Evolutionary conservation across 2,113 vertebrate species (phyloP).

Genomic region (Zonotrichia leucophrys): DNA sequence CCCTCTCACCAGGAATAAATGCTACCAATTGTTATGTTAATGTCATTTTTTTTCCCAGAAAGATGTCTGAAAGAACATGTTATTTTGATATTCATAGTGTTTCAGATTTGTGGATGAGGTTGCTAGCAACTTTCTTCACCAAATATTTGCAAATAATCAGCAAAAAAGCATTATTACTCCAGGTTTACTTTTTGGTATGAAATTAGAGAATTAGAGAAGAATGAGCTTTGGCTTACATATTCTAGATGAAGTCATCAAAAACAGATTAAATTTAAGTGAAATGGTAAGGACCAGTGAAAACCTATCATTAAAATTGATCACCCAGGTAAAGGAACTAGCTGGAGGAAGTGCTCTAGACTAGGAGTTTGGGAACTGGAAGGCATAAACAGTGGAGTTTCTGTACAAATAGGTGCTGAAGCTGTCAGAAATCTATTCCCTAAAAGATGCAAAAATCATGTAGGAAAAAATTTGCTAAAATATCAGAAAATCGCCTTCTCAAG

Average conservation of each 20-base stretch:
- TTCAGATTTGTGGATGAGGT: background rate
- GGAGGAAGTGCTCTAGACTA: background rate
- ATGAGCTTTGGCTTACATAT: background rate
- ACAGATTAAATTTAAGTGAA: background rate
- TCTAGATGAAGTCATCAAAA: background rate
- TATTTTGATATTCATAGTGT: background rate
- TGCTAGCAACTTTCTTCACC: background rate
- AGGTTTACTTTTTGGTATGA: background rate
- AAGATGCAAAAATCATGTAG: accelerated
- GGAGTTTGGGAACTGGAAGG: background rate
- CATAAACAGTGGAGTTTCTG: background rate
- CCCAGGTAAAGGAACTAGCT: background rate
- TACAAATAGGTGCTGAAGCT: background rate
- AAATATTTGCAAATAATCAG: background rate
- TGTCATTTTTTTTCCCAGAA: background rate
- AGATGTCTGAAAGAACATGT: background rate
- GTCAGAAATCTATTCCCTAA: background rate
- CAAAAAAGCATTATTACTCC: background rate
- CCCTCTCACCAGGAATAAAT: background rate
- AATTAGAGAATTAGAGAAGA: background rate
- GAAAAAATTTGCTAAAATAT: background rate
- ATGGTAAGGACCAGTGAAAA: background rate
- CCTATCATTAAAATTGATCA: background rate
- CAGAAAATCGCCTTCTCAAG: background rate
- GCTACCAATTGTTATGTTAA: background rate